Base-by-base conservation (phyloP, 2,888 invertebrate species). In the Fissipunctia ypsillon region DNA sequence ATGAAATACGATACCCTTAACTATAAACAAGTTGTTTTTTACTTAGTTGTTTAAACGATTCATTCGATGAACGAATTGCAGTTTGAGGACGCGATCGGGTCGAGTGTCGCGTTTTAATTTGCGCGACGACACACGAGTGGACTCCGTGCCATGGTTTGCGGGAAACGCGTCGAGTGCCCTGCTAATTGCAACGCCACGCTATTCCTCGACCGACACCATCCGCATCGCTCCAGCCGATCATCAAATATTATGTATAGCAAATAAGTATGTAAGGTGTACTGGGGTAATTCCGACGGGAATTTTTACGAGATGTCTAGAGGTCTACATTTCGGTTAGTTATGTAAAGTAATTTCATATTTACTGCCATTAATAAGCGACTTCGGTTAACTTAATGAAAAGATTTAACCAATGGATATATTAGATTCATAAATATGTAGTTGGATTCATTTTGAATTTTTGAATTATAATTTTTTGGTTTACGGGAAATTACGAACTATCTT, bases 41-140 rank as follows among this genome's bases (percentile, higher is more conserved):
- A 76, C 77, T 77, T 77, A 84, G 89, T 88, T 82, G 80, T 86
- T 88, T 87, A 90, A 91, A 89, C 86, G 90, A 91, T 91, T 91
- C 89, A 92, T 90, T 90, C 92, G 90, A 93, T 92, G 88, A 92
- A 92, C 93, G 92, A 93, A 94, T 93, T 91, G 91, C 92, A 91
- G 90, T 92, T 93, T 89, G 93, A 93, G 93, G 89, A 90, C 87
- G 91, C 90, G 93, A 95, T 94, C 91, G 89, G 90, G 93, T 95
- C 91, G 92, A 96, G 96, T 93, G 94, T 89, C 89, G 92, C 93
- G 94, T 96, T 96, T 96, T 95, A 96, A 96, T 96, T 96, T 96
- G 95, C 94, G 94, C 93, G 94, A 94, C 95, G 96, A 95, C 95
- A 95, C 93, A 94, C 91, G 91, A 96, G 95, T 94, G 95, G 94